Evolutionary conservation across 2,888 invertebrate genomes (phyloP).

Genomic region (Thecophora atra): DNA sequence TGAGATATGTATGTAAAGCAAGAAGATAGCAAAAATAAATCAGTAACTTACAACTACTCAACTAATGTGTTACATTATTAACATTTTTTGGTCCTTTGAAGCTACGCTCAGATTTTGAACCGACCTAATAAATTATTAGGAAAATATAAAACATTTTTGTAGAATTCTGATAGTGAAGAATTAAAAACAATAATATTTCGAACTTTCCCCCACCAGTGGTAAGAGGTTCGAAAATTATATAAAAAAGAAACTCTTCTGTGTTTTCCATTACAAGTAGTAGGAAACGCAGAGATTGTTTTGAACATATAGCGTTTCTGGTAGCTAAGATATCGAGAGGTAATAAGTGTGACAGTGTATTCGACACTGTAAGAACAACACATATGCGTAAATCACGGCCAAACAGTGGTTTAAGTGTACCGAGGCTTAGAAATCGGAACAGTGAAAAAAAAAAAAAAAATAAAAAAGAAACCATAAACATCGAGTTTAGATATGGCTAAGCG

Average conservation of each 20-base stretch:
- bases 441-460: neutral
- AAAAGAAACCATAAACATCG: neutral
- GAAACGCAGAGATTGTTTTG: neutral
- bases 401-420: slow-evolving; percentile 1
- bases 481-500: neutral
- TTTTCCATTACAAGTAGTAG: neutral
- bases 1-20: no score
- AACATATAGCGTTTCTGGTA: neutral
- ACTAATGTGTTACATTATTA: no score
- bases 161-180: neutral
- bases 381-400: neutral
- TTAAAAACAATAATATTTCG: neutral
- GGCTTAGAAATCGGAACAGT: slow-evolving; percentile 11
- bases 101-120: no score
- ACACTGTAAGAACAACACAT: no score
- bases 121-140: no score
- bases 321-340: neutral
- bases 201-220: slow-evolving; percentile 8
- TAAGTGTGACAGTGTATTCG: neutral
- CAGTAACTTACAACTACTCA: no score
- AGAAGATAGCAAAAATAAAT: no score
- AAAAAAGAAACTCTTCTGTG: no score
- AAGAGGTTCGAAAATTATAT: neutral
- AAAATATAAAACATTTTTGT: neutral
- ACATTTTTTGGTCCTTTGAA: no score